Conservation (phyloP, 35 echinoderm and acorn worm species). For the Nesometra sesokonis region DNA sequence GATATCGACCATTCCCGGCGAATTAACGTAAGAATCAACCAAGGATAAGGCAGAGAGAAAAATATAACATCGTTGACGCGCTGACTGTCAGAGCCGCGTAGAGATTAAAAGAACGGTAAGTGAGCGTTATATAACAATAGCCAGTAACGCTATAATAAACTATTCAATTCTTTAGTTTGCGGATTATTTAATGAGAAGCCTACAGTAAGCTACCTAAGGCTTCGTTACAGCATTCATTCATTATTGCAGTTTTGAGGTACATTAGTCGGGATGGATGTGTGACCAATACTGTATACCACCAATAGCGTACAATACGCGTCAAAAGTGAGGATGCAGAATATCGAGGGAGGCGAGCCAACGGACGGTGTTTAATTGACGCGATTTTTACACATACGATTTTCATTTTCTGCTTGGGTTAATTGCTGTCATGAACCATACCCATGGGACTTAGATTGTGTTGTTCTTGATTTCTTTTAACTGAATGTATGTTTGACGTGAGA, state of each 20-base stretch:
- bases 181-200: background rate
- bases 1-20: background rate
- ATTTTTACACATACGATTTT: background rate
- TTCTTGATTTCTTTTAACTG: background rate
- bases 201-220: too few species aligned
- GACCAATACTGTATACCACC: background rate
- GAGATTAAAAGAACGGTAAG: background rate
- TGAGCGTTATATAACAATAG: background rate
- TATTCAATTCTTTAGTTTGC: background rate
- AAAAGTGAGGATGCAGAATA: background rate
- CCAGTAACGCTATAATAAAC: background rate
- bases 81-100: too few species aligned
- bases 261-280: background rate
- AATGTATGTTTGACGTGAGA: background rate
- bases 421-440: background rate
- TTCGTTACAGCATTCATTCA: too few species aligned
- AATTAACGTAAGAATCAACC: background rate
- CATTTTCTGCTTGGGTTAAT: background rate
- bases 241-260: background rate
- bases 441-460: background rate
- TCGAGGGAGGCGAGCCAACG: background rate
- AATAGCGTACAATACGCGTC: background rate
- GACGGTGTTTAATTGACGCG: background rate
- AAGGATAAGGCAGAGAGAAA: background rate
- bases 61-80: background rate